Conservation (phyloP, 2,113 vertebrate species). For the Mystacornis crossleyi region DNA sequence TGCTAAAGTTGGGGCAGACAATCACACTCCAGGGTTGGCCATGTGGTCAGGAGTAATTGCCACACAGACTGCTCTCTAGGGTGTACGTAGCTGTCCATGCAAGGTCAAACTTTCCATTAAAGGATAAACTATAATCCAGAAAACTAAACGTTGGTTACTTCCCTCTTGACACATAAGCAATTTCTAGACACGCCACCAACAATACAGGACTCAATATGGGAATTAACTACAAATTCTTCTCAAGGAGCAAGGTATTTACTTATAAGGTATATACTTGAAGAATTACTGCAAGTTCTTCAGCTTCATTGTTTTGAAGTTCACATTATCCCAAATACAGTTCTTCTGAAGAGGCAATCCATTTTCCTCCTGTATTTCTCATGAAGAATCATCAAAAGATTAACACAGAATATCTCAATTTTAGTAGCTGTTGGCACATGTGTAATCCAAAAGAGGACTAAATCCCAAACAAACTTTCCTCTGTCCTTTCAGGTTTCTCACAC, state of each 20-base stretch:
- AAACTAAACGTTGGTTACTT: neutral
- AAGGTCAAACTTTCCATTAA: neutral
- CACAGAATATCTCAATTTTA: neutral
- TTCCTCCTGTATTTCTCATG: neutral
- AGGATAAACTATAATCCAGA: neutral
- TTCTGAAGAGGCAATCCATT: neutral
- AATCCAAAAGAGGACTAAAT: neutral
- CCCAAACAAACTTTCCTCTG: neutral
- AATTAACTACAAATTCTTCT: neutral
- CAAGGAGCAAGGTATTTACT: neutral
- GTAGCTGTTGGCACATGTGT: neutral
- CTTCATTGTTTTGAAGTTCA: neutral
- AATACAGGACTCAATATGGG: neutral
- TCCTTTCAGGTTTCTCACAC: neutral
- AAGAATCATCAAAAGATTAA: neutral
- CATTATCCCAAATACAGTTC: neutral
- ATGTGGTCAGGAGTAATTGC: neutral
- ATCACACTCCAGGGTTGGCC: neutral
- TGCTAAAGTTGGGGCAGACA: neutral
- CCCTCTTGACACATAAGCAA: neutral
- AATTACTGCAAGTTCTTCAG: neutral
- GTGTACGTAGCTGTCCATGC: neutral
- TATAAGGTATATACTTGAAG: neutral
- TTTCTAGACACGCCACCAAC: rapidly evolving
- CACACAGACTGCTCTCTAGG: neutral